Evolutionary conservation across 2,113 vertebrate species (phyloP), one percentile per base, ranked within the genome.

Genomic region (Patagioenas fasciata): DNA sequence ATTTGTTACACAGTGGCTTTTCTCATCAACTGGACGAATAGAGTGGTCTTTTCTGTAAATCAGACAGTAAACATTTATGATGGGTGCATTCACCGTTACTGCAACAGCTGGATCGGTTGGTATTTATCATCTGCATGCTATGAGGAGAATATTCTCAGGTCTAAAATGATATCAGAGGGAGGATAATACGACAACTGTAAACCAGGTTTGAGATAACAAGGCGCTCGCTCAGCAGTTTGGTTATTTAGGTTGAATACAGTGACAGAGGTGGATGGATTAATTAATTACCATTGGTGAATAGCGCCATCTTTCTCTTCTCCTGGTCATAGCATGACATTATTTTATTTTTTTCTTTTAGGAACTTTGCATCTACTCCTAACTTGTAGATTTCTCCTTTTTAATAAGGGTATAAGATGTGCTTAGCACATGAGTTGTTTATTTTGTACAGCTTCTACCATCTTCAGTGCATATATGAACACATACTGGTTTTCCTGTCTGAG

Each of bases 21-120:
- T 89, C 87, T 93, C 85, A 94, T 92, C 80, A 75, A 38, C 85
- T 93, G 40, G 82, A 19, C 73, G 93, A 95, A 92, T 85, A 91
- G 85, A 93, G 29, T 32, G 38, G 71, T 85, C 85, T 89, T 93
- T 83, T 93, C 84, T 69, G 62, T 79, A 95, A 87, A 96, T 95
- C 79, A 93, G 65, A 40, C 66, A 29, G 83, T 47, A 79, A 88
- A 94, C 96, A 91, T 95, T 96, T 96, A 91, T 85, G 80, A 65
- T 70, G 86, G 69, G 61, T 82, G 50, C 31, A 24, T 95, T 97
- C 93, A 94, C 93, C 93, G 97, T 96, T 88, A 47, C 53, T 91
- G 80, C 74, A 23, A 28, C 60, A 85, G 91, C 78, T 91, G 96
- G 95, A 93, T 94, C 89, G 93, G 61, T 65, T 92, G 78, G 74